Base-by-base conservation (phyloP, 1,140 invertebrate species). In the Hylyphantes graminicola region DNA sequence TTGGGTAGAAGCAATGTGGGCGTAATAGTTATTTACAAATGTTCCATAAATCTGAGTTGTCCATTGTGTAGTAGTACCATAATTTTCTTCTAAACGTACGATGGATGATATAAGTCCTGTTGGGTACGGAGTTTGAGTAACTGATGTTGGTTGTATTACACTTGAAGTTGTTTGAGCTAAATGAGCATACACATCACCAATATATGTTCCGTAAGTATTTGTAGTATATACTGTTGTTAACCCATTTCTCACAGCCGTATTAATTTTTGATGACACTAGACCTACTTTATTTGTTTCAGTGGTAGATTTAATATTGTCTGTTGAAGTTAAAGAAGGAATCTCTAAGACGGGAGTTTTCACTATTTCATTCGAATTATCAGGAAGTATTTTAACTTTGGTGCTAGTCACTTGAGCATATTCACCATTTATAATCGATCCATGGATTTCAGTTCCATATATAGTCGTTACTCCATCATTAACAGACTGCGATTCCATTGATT, bases 401-500 rank as follows among this genome's bases (percentile, higher is more conserved):
- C 85, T 68, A 13, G 82, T 89, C 80, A 97, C 93, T 88, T 95
- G 94, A 10, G 96, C 95, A 89, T 97, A 97, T 86, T 94, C 94
- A 87, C 95, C 95, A 88, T 96, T 94, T 74, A 97, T 90, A 3
- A 94, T 96, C 7, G 96, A 97, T 57, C 95, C 96, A 61, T 96
- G 89, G 67, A 97, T 93, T 90, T 96, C 94, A 0, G 96, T 97
- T 2, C 95, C 94, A 90, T 94, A 97, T 88, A 97, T 94, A 0
- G 96, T 97, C 55, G 96, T 97, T 13, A 95, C 95, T 57, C 96
- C 96, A 88, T 96, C 64, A 76, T 79, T 86, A 6, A 86, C 48
- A n/a, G 35, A 75, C 55, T 75, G 79, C 2, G 81, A 63, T 57
- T 86, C 83, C 64, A 86, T 65, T 19, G 83, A 85, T 51, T 51